A percentile compares a stretch with the other conserved stretches of the same genome.
Evolutionary conservation across 2,113 vertebrate species (phyloP).

Genomic region (Colossoma macropomum): DNA sequence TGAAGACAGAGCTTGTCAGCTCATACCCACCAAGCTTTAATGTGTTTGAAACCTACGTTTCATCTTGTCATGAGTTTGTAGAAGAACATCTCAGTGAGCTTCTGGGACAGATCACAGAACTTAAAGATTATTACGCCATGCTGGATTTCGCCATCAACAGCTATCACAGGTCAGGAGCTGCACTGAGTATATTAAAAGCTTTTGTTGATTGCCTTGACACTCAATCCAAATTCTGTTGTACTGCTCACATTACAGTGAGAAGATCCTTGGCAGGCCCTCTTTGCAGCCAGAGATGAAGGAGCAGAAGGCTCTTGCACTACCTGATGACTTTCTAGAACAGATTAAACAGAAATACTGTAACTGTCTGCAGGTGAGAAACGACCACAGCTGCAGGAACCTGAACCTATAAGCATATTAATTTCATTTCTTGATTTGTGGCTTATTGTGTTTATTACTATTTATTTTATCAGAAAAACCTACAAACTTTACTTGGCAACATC

Average conservation of each 20-base stretch:
- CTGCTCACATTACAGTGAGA: conserved; percentile 62
- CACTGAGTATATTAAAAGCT: not conserved
- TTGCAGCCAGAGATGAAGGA: conserved; percentile 68
- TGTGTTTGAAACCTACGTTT: conserved; percentile 74
- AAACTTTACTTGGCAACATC: conserved; percentile 17
- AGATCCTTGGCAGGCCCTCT: conserved; percentile 64
- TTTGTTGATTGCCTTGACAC: not conserved
- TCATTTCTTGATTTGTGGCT: not conserved
- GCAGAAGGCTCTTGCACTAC: not conserved
- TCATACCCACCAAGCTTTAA: conserved; percentile 74
- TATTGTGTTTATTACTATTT: not conserved
- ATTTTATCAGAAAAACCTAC: conserved; percentile 46
- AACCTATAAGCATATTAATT: conserved; percentile 43
- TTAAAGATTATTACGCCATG: conserved; percentile 68
- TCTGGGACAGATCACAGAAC: conserved; percentile 61
- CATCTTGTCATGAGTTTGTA: conserved; percentile 63
- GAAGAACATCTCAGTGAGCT: conserved; percentile 68
- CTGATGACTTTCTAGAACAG: conserved; percentile 22
- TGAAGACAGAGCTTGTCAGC: conserved; percentile 64
- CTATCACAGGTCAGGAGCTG: conserved; percentile 71
- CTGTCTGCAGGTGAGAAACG: conserved; percentile 33
- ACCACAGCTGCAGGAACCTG: not conserved
- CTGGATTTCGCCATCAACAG: conserved; percentile 72
- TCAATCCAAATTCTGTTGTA: not conserved
- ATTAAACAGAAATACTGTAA: conserved; percentile 30